Percentiles rank a stretch among this genome's conserved stretches.
Conservation (phyloP, 2,797 vertebrate species). For the Galago senegalensis region DNA sequence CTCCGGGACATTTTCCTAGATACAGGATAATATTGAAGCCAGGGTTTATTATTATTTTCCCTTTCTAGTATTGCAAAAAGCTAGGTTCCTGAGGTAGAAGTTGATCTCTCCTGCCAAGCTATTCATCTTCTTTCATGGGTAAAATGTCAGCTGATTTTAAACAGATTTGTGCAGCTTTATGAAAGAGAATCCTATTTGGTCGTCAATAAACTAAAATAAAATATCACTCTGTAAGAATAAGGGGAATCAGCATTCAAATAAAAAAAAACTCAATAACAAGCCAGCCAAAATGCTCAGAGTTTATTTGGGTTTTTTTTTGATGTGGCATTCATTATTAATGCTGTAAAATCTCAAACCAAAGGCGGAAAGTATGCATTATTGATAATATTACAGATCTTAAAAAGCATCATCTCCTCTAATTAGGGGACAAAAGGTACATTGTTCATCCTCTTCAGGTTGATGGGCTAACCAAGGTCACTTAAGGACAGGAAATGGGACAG, state of each 20-base stretch:
- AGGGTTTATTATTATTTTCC: conserved; percentile 67
- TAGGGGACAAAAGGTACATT: background rate
- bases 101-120: conserved; percentile 57
- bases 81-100: conserved; percentile 44
- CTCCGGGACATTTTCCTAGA: conserved; percentile 45
- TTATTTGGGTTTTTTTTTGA: background rate
- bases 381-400: background rate
- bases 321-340: conserved; percentile 59
- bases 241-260: conserved; percentile 65
- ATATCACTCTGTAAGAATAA: conserved; percentile 63
- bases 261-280: conserved; percentile 45
- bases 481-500: background rate
- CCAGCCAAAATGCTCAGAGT: background rate
- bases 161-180: conserved; percentile 40
- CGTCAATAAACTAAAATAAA: conserved; percentile 72
- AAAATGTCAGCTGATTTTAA: conserved; percentile 15
- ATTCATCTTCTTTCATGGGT: conserved; percentile 33
- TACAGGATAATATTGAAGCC: conserved; percentile 52
- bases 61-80: conserved; percentile 58
- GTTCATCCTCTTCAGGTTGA: background rate
- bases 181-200: conserved; percentile 63
- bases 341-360: conserved; percentile 28
- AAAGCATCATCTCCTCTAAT: background rate
- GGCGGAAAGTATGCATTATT: background rate
- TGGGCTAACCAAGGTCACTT: background rate